Evolutionary conservation across 2,888 invertebrate species (phyloP), one percentile per base, ranked within the genome.

Genomic region (Drosophila algonquin): DNA sequence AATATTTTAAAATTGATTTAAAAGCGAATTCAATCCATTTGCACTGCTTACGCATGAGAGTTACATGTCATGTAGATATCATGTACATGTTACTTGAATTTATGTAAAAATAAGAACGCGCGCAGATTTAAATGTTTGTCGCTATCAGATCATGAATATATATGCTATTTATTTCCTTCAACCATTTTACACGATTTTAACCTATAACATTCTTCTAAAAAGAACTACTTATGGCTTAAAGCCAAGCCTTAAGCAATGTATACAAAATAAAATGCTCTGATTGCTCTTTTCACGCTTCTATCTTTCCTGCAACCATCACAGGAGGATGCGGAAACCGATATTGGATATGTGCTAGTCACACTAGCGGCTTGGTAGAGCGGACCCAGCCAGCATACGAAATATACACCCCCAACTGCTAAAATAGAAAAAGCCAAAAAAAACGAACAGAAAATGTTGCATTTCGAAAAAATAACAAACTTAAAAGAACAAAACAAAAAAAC

Each of bases 281-380:
- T 57, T 85, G 76, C 79, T 82, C 73, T 81, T 59, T 77, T 82
- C 81, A 82, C 80, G 87, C 81, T 83, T 73, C 12, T 51, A 60
- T 74, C 50, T 54, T 54, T 59, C 58, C 59, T 59, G 57, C 56
- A 73, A 61, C 63, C 73, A 76, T 62, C 52, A 75, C 95, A 95
- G 95, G 95, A 95, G 92, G 95, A 95, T 91, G 92, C 94, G 91
- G 93, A 93, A 91, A 94, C 93, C 90, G 93, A 94, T 77, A 93
- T 94, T 91, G 95, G 95, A 92, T 93, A 94, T 92, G 93, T 95
- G 91, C 94, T 95, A 91, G 94, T 94, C 90, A 93, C 94, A 87
- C 91, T 95, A 93, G 93, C 93, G 92, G 94, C 94, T 92, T 94
- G 94, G 91, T 92, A 92, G 86, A 85, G 59, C 62, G 45, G 69